A percentile compares a stretch with the other conserved stretches of the same genome.
phyloP scores from a whole-genome alignment of 1,140 invertebrate species.

The Bombus polaris region DNA sequence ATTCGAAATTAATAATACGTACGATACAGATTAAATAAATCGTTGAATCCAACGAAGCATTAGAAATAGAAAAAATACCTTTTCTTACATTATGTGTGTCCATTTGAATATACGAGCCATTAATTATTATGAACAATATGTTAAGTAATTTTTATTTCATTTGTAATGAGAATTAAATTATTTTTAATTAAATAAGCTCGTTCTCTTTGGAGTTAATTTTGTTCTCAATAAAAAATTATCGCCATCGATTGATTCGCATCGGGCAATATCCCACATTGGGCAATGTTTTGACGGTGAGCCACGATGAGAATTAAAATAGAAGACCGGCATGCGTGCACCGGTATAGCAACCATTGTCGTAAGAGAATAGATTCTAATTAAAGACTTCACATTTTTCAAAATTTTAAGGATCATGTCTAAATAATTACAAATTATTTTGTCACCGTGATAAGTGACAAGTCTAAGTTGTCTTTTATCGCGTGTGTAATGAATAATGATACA shows the following conservation, averaged over 20 bases:
- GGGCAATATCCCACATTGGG: slow-evolving; percentile 9
- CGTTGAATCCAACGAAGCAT: no score
- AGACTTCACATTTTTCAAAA: not conserved
- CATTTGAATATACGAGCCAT: no score
- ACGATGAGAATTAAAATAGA: slow-evolving; percentile 47
- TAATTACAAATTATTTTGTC: not conserved
- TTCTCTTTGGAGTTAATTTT: not conserved
- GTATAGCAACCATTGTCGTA: slow-evolving; percentile 41
- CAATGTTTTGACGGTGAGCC: slow-evolving; percentile 46
- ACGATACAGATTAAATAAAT: not conserved
- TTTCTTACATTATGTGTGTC: no score
- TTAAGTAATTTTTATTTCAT: not conserved
- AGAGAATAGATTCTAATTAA: slow-evolving; percentile 4
- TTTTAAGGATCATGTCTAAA: not conserved
- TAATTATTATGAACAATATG: not conserved
- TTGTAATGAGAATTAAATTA: no score
- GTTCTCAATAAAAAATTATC: not conserved
- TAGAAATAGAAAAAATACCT: not conserved
- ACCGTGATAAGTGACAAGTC: not conserved
- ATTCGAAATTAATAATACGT: not conserved
- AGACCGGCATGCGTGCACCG: slow-evolving; percentile 1
- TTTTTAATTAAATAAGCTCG: not conserved
- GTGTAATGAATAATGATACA: not conserved
- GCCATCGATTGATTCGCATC: not conserved
- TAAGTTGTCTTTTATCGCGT: not conserved